Evolutionary conservation across 30 jellyfish, hydroid and myxozoan species (phyloP), one percentile per base, ranked within the genome.

Genomic region (Rhopilema esculentum): DNA sequence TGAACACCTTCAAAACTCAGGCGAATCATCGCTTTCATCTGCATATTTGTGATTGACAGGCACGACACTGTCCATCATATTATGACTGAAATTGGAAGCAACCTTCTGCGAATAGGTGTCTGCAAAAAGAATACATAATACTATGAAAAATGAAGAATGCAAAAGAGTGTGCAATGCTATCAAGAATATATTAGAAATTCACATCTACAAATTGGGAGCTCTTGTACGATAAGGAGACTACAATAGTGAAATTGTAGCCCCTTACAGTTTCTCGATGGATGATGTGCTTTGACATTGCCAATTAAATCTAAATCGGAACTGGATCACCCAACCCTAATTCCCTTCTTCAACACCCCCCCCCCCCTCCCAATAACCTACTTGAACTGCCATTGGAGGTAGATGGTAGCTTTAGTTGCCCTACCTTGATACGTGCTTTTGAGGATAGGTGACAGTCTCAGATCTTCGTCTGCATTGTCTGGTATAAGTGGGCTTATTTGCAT

Each of bases 51-150:
- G 27, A 20, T 22, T 72, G 16, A 50, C 18, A 17, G 87, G 87
- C 29, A 31, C 66, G 16, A 77, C 87, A 22, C 62, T 71, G 23
- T 77, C 87, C 87, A 74, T 74, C 57, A 40, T 40, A 12, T 12
- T 12, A 40, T 40, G 6, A 12, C 12, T 40, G 57, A 40, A 40
- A 40, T 40, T 40, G 9, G 57, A 40, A 40, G 6, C 57, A 2
- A 12, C 57, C 57, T 40, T 40, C 57, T 2, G 12, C 12, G 57
- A 40, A 40, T 40, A 40, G 12, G 57, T 40, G 12, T 40, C 57
- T 40, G 57, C 57, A 40, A 40, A 40, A 40, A 40, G n/a, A n/a
- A n/a, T n/a, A n/a, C n/a, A n/a, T n/a, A n/a, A n/a, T n/a, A n/a
- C n/a, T n/a, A n/a, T n/a, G n/a, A n/a, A n/a, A n/a, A n/a, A n/a